A percentile compares a stretch with the other conserved stretches of the same genome.
These are phyloP conservation scores for Siderastrea siderea DNA, from an alignment of 92 coral and sea anemone genomes.

Conservation along the genomic window DNA sequence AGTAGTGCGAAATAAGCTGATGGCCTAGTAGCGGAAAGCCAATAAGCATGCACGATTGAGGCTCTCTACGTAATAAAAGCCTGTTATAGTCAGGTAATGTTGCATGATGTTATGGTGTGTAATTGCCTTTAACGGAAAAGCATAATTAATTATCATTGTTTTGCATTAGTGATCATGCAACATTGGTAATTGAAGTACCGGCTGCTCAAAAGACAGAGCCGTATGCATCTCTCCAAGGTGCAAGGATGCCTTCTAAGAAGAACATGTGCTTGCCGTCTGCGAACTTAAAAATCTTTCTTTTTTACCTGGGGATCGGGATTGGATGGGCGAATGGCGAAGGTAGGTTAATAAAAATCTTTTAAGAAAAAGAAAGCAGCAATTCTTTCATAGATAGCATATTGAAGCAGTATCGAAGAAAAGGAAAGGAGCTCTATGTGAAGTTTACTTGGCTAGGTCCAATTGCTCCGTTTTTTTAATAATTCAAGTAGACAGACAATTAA, in stretches of 20 bases:
- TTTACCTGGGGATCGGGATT: not conserved
- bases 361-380: not conserved
- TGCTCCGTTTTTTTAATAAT: too few species aligned
- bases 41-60: too few species aligned
- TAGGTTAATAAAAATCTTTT: not conserved
- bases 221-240: not conserved
- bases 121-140: not conserved
- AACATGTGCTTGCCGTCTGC: not conserved
- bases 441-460: too few species aligned
- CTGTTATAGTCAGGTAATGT: not conserved
- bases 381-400: too few species aligned
- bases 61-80: not conserved
- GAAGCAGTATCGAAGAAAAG: too few species aligned
- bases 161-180: not conserved
- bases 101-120: not conserved
- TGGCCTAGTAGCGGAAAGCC: too few species aligned
- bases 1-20: too few species aligned
- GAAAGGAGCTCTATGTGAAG: too few species aligned
- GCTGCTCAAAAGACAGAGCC: not conserved
- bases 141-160: not conserved
- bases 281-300: too few species aligned
- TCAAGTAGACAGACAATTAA: too few species aligned
- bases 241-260: not conserved
- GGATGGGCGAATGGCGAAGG: conserved; percentile 14
- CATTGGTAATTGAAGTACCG: not conserved